phyloP scores from a whole-genome alignment of 2,888 invertebrate species.

The Agrochola macilenta region DNA sequence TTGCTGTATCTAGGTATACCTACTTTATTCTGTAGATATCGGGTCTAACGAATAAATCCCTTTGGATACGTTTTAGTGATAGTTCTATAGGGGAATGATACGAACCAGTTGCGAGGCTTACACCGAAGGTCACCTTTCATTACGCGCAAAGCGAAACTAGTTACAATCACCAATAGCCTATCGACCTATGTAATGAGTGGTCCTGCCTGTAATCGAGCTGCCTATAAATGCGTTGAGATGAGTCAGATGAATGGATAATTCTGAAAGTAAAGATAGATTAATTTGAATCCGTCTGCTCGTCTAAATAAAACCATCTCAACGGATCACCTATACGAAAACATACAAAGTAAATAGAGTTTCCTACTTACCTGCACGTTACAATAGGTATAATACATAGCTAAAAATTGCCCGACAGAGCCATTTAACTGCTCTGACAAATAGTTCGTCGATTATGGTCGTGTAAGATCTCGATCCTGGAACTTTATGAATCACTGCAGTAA shows the following conservation, averaged over 20 bases:
- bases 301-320: neutral
- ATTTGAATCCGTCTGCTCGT: neutral
- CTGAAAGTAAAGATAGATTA: neutral
- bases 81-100: neutral
- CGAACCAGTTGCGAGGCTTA: neutral
- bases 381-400: neutral
- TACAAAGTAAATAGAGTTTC: neutral
- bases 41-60: neutral
- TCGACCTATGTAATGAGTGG: neutral
- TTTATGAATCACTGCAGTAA: constrained; percentile 58
- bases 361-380: neutral
- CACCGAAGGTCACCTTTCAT: neutral
- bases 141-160: neutral
- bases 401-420: constrained; percentile 27
- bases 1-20: neutral
- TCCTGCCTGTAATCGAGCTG: neutral
- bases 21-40: neutral
- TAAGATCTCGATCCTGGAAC: constrained; percentile 34
- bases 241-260: neutral
- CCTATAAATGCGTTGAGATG: neutral
- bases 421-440: constrained; percentile 58
- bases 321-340: neutral
- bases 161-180: neutral
- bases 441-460: constrained; percentile 36
- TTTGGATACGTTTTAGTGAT: neutral